phyloP scores from a whole-genome alignment of 2,113 vertebrate species.

The Gambusia holbrooki region DNA sequence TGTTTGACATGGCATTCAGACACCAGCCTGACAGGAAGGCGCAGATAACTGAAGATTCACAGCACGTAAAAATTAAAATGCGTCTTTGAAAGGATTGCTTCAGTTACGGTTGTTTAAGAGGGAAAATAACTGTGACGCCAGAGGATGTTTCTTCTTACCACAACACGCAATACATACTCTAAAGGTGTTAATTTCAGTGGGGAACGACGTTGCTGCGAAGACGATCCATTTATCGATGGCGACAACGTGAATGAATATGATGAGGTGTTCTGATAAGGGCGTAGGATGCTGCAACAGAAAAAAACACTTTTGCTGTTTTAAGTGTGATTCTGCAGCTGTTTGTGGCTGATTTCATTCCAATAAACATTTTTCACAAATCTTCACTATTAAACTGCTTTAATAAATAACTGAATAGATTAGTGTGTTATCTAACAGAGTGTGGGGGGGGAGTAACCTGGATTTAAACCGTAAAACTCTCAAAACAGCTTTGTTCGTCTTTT shows the following conservation, averaged over 20 bases:
- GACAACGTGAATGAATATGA: not conserved
- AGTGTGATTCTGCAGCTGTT: not conserved
- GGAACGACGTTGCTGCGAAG: no score
- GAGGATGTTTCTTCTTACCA: not conserved
- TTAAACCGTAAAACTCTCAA: not conserved
- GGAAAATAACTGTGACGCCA: not conserved
- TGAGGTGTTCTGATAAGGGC: not conserved
- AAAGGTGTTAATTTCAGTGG: no score
- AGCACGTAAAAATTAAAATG: not conserved
- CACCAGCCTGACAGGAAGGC: not conserved
- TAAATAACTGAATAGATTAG: not conserved
- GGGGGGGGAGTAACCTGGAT: not conserved
- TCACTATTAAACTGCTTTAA: not conserved
- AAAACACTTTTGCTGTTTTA: not conserved
- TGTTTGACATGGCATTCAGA: not conserved
- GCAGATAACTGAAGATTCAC: not conserved
- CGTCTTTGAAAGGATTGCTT: not conserved
- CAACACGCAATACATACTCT: no score
- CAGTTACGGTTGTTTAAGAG: not conserved
- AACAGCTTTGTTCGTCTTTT: not conserved
- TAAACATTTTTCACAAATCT: not conserved
- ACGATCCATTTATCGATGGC: no score
- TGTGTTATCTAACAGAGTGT: not conserved
- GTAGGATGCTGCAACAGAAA: not conserved
- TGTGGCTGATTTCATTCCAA: not conserved